Conservation (phyloP, 2,113 vertebrate species). For the Chunga burmeisteri region DNA sequence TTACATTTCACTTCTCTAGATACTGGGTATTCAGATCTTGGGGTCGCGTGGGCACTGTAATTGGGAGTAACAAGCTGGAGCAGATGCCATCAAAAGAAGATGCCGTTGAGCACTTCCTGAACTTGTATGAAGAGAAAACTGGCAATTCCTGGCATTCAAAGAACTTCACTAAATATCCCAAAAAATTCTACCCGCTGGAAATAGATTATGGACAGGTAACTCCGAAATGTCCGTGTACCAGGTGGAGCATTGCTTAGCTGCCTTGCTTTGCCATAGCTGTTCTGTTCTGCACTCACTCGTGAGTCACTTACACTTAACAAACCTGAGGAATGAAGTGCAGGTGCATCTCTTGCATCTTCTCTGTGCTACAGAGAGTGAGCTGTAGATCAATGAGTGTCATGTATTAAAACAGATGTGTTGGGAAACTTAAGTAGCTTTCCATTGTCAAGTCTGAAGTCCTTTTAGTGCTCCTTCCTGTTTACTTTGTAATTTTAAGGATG, state of each 20-base stretch:
- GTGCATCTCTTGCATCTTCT: not conserved
- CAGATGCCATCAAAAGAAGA: conserved; percentile 92
- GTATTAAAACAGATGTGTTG: not conserved
- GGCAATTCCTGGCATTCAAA: conserved; percentile 90
- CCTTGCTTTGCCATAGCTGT: not conserved
- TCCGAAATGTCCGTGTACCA: not conserved
- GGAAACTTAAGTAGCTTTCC: not conserved
- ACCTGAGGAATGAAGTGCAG: not conserved
- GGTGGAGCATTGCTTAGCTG: not conserved
- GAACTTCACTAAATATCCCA: conserved; percentile 95
- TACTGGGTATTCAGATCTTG: conserved; percentile 99
- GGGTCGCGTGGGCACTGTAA: conserved; percentile 95
- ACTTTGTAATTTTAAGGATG: not conserved
- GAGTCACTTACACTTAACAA: not conserved
- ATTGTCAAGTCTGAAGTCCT: not conserved
- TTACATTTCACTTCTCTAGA: conserved; percentile 51
- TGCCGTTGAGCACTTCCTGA: conserved; percentile 90
- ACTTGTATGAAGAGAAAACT: conserved; percentile 95
- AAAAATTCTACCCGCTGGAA: conserved; percentile 97
- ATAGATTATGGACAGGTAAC: conserved; percentile 97
- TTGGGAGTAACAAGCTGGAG: conserved; percentile 95
- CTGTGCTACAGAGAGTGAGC: not conserved
- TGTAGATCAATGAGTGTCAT: not conserved
- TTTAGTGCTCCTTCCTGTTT: not conserved
- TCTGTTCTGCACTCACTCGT: not conserved